Evolutionary conservation across 2,888 invertebrate genomes (phyloP), one percentile per base, ranked within the genome.

Genomic region (Aporophyla lueneburgensis): DNA sequence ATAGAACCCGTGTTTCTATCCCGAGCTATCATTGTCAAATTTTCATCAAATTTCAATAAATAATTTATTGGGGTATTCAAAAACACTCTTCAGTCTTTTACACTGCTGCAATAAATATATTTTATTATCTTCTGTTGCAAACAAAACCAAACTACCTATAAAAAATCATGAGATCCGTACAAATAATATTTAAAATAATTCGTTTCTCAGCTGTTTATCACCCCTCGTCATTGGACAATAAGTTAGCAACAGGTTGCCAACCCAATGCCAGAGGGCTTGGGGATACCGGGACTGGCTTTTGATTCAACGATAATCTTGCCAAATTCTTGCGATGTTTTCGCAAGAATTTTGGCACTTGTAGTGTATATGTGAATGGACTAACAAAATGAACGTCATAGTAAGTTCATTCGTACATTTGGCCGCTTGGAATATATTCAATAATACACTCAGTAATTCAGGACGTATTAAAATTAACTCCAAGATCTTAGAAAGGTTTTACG

Each of bases 221-320:
- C 24, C 33, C n/a, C 21, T 67, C n/a, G 12, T 70, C 21, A 24
- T 54, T 61, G 33, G 24, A 49, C 16, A 71, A 61, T 58, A 58
- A 46, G 40, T 85, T 19, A 46, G 71, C 85, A 81, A 85, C 81
- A 81, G 56, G 81, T 82, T 71, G 56, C 56, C 33, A 56, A 71
- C 33, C 6, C 65, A 71, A 40, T 27, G 24, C 43, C 24, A 24
- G 21, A 59, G 51, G 43, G 40, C 63, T 21, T 21, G 53, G 1
- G 33, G 33, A 33, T 33, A 3, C 33, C 33, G 33, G 33, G 33
- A 33, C 33, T 3, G 21, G 33, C 21, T 46, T 67, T 63, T 62
- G 43, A 54, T 74, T 33, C 19, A 27, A 56, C 24, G 16, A 51
- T 24, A 27, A 59, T 53, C 49, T 69, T 62, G 46, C 43, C 53